Base-by-base conservation (phyloP, 1,140 invertebrate genomes). In the Pantala flavescens region DNA sequence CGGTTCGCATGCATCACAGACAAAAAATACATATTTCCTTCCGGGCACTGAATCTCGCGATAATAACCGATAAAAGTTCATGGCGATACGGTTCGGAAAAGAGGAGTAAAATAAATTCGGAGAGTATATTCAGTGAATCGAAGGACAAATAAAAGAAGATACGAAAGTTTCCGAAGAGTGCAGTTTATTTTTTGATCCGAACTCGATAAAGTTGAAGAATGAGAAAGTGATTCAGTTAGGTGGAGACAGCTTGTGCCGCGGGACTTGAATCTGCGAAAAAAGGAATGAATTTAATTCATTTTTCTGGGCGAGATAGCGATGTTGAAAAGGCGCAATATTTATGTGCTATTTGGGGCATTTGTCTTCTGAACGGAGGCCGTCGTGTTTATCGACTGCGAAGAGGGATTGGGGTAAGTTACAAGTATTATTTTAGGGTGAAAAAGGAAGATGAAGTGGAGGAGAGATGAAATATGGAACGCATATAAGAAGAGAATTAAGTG, bases 271-370 rank as follows among this genome's bases (percentile, higher is more conserved):
- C 49, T 21, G 14, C 49, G n/a, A 16, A 21, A 63, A 3, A n/a
- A n/a, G n/a, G 49, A 63, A 19, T 63, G 49, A 63, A 63, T 63
- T 63, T 63, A 63, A 63, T 63, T 63, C n/a, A 63, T 63, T 63
- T 63, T 63, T 63, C 49, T 63, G 49, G 14, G 49, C n/a, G 16
- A 36, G 28, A 36, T 36, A 36, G 14, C 49, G 49, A 63, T 63
- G 49, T 21, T 63, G n/a, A 21, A 16, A 21, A 63, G 49, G n/a
- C 49, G 49, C 49, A 63, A 63, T 63, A 63, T 63, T 63, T 63
- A 63, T 63, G 49, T 63, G 49, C 49, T 63, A 63, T 63, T 12
- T 12, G 49, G 16, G 12, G 49, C 49, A 63, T 63, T 63, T 63
- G 49, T 63, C 49, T 63, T 63, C n/a, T 12, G 49, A 63, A 63